Base-by-base conservation (phyloP, 2,888 invertebrate genomes). In the Caenorhabditis zanzibari region DNA sequence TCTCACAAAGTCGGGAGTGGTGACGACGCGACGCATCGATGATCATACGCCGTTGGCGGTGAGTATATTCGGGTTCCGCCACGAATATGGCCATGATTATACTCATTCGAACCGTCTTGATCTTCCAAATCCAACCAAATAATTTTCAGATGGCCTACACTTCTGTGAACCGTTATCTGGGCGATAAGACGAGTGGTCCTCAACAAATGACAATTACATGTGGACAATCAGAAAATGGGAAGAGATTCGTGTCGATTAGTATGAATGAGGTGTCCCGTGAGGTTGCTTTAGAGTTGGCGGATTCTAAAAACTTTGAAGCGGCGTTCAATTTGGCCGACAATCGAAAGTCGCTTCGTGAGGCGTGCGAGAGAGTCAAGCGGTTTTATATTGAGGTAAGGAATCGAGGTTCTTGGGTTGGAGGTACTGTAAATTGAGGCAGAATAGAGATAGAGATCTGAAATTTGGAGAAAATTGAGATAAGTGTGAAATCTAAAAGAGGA, bases 261-360 rank as follows among this genome's bases (percentile, higher is more conserved):
- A 24, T 82, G 32, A 69, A 63, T 9, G 74, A 79, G n/a, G 26
- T 82, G 4, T 38, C 77, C 14, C 61, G 52, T 7, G 35, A 54
- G 32, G 28, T n/a, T n/a, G 77, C 82, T 1, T 5, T 74, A 1
- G 47, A 73, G 24, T 22, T 74, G 24, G 68, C 47, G 1, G 69
- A 82, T 58, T 74, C 77, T 3, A 73, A 47, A 26, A 24, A 73
- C 47, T 82, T 82, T 47, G 79, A 72, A n/a, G 73, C 73, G 28
- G 82, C 82, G 9, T 82, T 82, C 35, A 16, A 69, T 54, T 24
- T 66, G 28, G 73, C 82, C n/a, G 82, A 82, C 44, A 82, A 79
- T 49, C 77, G 82, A 3, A 73, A 74, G 32, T 47, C 68, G 0
- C 52, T 82, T 4, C 52, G 35, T 54, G 58, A 59, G 14, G 77